These are phyloP conservation scores for Bubo scandiacus DNA, from an alignment of 2,113 vertebrate species.

Conservation along the genomic window DNA sequence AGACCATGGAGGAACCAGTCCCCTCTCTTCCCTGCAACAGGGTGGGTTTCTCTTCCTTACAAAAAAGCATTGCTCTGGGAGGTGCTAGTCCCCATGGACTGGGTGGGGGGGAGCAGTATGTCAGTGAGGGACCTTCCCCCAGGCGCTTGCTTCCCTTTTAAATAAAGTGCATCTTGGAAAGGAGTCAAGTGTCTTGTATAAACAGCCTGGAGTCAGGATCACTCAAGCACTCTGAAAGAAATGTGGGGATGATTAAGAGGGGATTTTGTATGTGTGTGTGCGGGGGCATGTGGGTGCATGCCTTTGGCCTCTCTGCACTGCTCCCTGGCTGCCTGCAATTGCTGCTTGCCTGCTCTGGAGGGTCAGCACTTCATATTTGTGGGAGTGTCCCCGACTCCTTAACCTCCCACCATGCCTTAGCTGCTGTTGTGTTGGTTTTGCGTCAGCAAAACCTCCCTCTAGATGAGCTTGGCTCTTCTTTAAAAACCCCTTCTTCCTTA, in stretches of 20 bases:
- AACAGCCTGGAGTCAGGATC: neutral
- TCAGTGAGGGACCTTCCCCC: neutral
- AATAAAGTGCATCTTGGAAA: neutral
- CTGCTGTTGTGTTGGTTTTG: neutral
- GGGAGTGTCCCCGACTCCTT: neutral
- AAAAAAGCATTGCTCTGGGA: neutral
- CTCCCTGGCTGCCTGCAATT: neutral
- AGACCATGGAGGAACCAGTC: neutral
- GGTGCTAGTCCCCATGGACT: neutral
- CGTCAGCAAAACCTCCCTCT: neutral
- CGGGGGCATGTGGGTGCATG: neutral
- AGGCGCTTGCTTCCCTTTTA: neutral
- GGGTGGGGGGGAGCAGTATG: neutral
- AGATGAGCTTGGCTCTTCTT: neutral
- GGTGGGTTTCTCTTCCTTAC: neutral
- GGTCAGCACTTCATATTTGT: fast-evolving
- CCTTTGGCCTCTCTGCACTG: fast-evolving
- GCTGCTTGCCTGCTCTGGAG: neutral
- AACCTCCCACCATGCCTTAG: neutral
- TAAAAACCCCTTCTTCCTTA: fast-evolving
- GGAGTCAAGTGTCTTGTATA: neutral
- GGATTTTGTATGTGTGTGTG: neutral
- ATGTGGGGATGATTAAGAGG: neutral
- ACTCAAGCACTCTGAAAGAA: neutral
- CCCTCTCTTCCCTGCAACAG: neutral